Evolutionary conservation across 2,888 invertebrate genomes (phyloP).

Genomic region (Andricus curvator): DNA sequence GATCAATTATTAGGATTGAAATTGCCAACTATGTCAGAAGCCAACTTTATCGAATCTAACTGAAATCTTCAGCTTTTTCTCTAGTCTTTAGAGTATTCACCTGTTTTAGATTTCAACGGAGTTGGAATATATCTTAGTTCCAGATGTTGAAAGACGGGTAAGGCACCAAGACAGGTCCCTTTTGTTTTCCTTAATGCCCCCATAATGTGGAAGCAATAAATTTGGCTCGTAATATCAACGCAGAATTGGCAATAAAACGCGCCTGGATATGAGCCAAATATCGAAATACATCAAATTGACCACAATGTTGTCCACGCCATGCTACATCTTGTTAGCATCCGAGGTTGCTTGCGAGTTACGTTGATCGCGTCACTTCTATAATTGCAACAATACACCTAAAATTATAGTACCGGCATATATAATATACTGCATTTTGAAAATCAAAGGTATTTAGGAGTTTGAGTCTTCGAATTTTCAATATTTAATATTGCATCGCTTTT

Average conservation of each 20-base stretch:
- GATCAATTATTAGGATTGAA: no score
- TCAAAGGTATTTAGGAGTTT: background rate
- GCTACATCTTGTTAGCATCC: slow-evolving; percentile 29
- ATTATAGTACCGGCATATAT: background rate
- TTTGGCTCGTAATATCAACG: slow-evolving; percentile 57
- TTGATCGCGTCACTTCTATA: slow-evolving; percentile 30
- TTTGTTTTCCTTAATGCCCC: slow-evolving; percentile 35
- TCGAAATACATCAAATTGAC: slow-evolving; percentile 52
- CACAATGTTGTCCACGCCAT: slow-evolving; percentile 51
- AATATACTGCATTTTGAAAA: background rate
- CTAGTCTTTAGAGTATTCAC: background rate
- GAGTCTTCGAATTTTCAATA: background rate
- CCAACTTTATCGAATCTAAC: no score
- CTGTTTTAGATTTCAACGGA: background rate
- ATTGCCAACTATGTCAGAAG: no score
- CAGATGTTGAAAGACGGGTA: background rate
- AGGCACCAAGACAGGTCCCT: slow-evolving; percentile 30
- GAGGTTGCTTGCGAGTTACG: background rate
- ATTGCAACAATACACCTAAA: slow-evolving; percentile 16
- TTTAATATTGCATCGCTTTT: no score
- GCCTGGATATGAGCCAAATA: slow-evolving; percentile 54
- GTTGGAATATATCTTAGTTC: background rate
- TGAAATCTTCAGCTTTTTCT: background rate
- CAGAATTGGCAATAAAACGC: slow-evolving; percentile 55
- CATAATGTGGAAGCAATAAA: slow-evolving; percentile 41